Percentiles rank a stretch among this genome's conserved stretches.
These are phyloP conservation scores for Siderastrea radians DNA, from an alignment of 92 coral and sea anemone species.

Conservation along the genomic window DNA sequence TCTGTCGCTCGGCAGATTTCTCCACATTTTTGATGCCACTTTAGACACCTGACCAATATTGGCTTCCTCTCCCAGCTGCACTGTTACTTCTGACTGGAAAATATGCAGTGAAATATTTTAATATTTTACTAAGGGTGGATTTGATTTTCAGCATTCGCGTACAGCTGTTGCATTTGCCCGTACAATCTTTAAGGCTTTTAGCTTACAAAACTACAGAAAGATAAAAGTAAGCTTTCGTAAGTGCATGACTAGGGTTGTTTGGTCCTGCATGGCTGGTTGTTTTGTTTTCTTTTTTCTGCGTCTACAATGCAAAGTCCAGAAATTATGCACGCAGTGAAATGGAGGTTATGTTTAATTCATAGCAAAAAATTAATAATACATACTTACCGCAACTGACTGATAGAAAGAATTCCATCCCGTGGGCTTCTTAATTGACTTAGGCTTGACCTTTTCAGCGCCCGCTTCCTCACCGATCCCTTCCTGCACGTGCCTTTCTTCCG, in stretches of 20 bases:
- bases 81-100: neutral
- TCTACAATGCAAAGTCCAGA: neutral
- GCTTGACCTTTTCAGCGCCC: conserved; percentile 6
- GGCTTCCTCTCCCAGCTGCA: neutral
- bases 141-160: conserved; percentile 15
- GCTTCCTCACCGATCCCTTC: neutral
- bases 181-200: too few relatives aligned
- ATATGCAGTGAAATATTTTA: conserved; percentile 1
- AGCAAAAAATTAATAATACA: neutral
- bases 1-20: neutral
- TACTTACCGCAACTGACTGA: conserved; percentile 12
- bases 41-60: conserved; percentile 11
- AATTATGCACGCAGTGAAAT: conserved; percentile 1
- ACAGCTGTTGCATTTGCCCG: too few relatives aligned
- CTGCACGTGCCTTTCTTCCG: neutral
- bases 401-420: neutral
- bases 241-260: neutral
- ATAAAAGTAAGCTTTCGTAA: neutral
- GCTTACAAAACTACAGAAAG: neutral
- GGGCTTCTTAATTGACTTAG: neutral
- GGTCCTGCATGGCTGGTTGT: neutral
- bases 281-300: neutral
- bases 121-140: conserved; percentile 12
- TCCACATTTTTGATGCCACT: conserved; percentile 21
- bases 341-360: neutral